A percentile compares a stretch with the other conserved stretches of the same genome.
phyloP scores from a whole-genome alignment of 2,113 vertebrate species.

The Lophotis ruficrista region DNA sequence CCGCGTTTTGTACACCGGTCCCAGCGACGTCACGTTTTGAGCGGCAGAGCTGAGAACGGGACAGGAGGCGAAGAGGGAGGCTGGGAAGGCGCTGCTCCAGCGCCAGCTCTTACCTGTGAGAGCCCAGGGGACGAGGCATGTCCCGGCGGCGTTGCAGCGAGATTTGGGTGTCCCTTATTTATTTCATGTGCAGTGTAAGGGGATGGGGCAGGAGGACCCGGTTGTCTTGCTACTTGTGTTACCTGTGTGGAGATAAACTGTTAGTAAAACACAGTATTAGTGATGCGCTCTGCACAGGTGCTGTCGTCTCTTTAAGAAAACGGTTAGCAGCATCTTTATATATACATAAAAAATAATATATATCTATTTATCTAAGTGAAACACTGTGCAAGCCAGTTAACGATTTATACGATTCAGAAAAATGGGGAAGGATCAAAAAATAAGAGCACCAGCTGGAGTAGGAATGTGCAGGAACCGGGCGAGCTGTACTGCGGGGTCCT shows the following conservation, averaged over 20 bases:
- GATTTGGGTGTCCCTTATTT: conserved; percentile 93
- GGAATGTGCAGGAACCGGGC: background rate
- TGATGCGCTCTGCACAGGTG: background rate
- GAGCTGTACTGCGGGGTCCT: background rate
- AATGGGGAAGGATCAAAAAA: background rate
- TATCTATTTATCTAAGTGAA: background rate
- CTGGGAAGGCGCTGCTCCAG: background rate
- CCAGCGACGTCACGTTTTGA: background rate
- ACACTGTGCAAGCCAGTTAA: background rate
- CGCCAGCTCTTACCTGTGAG: conserved; percentile 91
- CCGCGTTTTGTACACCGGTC: fast-evolving
- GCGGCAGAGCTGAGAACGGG: background rate
- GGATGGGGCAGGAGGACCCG: conserved; percentile 82
- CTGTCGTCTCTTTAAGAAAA: background rate
- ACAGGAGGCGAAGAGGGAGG: background rate
- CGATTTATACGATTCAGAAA: background rate
- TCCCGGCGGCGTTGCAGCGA: conserved; percentile 92
- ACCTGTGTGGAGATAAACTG: conserved; percentile 78
- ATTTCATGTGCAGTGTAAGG: conserved; percentile 92
- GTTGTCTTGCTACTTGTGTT: conserved; percentile 91
- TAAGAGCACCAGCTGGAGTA: background rate
- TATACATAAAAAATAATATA: background rate
- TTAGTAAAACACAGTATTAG: conserved; percentile 61
- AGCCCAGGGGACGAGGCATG: conserved; percentile 92
- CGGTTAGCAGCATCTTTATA: background rate